Evolutionary conservation across 2,888 invertebrate species (phyloP).

Genomic region (Tetramorium bicarinatum): DNA sequence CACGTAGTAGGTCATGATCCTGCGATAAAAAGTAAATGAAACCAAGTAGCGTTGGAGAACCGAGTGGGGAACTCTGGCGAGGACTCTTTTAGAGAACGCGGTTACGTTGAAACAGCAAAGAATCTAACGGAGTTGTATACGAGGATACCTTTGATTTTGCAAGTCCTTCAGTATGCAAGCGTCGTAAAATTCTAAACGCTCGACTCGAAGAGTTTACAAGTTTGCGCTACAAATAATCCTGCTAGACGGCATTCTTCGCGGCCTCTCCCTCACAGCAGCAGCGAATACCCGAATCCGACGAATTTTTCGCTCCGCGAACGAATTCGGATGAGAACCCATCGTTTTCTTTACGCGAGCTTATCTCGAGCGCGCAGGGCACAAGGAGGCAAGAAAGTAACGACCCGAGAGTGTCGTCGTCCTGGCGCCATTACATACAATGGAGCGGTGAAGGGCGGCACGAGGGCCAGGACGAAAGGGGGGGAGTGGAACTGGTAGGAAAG

Average conservation of each 20-base stretch:
- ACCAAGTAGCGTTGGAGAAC: not conserved
- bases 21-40: not conserved
- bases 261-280: not conserved
- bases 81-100: not conserved
- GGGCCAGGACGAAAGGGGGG: not conserved
- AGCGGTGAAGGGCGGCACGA: conserved; percentile 22
- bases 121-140: conserved; percentile 12
- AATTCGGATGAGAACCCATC: conserved; percentile 8
- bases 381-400: conserved; percentile 61
- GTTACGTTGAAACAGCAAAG: not conserved
- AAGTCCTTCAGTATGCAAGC: conserved; percentile 14
- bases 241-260: conserved; percentile 49
- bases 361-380: conserved; percentile 37
- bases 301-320: conserved; percentile 23
- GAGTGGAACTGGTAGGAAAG: conserved; percentile 28
- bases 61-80: not conserved
- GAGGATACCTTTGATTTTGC: conserved; percentile 1
- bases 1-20: not conserved
- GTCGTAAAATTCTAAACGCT: conserved; percentile 37
- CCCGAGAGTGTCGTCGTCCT: conserved; percentile 64
- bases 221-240: conserved; percentile 42
- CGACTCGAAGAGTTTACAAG: conserved; percentile 11
- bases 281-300: not conserved
- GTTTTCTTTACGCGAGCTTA: conserved; percentile 36
- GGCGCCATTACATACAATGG: conserved; percentile 62